Evolutionary conservation across 2,797 vertebrate species (phyloP).

Genomic region (Enteromius radiatus): DNA sequence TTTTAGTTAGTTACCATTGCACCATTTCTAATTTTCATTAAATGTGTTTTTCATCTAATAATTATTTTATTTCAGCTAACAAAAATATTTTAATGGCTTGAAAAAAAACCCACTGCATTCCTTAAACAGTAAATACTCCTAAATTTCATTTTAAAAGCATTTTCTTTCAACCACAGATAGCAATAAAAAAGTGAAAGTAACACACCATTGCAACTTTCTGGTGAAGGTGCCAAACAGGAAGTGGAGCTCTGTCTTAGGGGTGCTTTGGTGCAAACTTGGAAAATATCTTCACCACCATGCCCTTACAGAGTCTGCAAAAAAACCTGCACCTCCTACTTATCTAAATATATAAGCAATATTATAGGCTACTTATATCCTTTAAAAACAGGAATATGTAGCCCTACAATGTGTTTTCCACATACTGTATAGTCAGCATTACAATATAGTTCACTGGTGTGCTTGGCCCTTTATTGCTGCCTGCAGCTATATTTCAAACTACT

Average conservation of each 20-base stretch:
- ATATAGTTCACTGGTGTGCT: not conserved
- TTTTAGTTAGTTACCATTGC: not conserved
- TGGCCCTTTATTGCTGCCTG: constrained; percentile 4
- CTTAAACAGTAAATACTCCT: not conserved
- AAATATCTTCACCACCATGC: not conserved
- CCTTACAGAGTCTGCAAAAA: not conserved
- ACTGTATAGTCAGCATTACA: not conserved
- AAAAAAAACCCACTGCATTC: not conserved
- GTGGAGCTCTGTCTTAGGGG: not conserved
- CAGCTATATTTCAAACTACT: not conserved
- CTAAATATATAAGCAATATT: not conserved
- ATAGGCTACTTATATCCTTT: not conserved
- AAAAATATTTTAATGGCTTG: not conserved
- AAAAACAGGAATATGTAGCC: not conserved
- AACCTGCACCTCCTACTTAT: not conserved
- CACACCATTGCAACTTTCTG: not conserved
- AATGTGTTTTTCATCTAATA: not conserved
- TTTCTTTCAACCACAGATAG: not conserved
- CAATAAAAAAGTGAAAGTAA: not conserved
- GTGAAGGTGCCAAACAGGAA: not conserved
- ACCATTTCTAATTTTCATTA: not conserved
- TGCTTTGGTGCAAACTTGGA: not conserved
- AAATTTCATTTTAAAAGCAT: not conserved
- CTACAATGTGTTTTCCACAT: not conserved
- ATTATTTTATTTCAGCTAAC: not conserved